Evolutionary conservation across 2,888 invertebrate species (phyloP).

Genomic region (Scaptomyza polygonia): DNA sequence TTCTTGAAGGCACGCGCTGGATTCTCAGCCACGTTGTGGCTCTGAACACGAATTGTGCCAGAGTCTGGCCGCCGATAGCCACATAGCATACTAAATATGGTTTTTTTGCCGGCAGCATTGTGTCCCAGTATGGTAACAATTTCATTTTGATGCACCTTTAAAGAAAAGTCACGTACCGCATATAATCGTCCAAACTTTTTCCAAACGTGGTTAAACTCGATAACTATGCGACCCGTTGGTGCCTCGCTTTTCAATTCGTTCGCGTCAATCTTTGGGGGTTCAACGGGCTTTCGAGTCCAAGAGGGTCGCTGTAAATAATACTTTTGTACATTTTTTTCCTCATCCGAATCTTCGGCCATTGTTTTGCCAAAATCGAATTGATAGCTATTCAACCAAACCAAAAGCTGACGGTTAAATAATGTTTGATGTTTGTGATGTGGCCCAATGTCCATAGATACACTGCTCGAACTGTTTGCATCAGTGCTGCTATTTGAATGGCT

Average conservation of each 20-base stretch:
- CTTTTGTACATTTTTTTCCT: neutral
- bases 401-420: neutral
- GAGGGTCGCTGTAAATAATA: neutral
- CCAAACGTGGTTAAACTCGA: constrained; percentile 50
- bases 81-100: constrained; percentile 41
- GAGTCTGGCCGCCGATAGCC: constrained; percentile 22
- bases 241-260: neutral
- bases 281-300: too few species aligned
- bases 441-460: neutral
- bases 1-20: constrained; percentile 10
- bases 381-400: constrained; percentile 10
- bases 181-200: constrained; percentile 29
- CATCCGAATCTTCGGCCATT: accelerated
- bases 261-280: neutral
- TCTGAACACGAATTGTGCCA: constrained; percentile 41
- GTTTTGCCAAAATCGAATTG: neutral
- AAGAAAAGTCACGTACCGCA: constrained; percentile 39
- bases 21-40: constrained; percentile 13
- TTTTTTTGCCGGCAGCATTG: constrained; percentile 56
- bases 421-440: accelerated
- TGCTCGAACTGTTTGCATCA: neutral
- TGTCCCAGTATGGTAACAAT: constrained; percentile 51
- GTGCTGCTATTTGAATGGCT: too few species aligned
- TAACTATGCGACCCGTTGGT: neutral
- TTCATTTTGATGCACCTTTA: constrained; percentile 43